Conservation (phyloP, 2,888 invertebrate genomes). For the Anaspis maculata region DNA sequence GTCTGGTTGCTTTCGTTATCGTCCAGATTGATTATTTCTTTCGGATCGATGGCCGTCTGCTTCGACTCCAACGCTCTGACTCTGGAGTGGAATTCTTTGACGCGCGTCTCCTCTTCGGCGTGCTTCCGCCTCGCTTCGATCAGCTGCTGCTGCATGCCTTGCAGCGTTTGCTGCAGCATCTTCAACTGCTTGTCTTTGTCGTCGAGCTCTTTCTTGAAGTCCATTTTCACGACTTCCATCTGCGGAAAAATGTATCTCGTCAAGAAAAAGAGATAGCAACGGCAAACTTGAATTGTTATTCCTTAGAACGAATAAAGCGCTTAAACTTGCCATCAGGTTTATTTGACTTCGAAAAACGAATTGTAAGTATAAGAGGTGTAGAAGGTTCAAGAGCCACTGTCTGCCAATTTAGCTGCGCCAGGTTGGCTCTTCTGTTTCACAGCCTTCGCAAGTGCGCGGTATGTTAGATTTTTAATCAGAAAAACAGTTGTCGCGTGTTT, state of each 20-base stretch:
- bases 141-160: conserved; percentile 54
- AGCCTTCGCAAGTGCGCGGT: too few species aligned
- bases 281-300: too few species aligned
- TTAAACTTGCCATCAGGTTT: too few species aligned
- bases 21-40: conserved; percentile 44
- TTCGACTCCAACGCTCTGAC: conserved; percentile 13
- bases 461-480: too few species aligned
- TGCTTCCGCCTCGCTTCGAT: conserved; percentile 49
- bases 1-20: conserved; percentile 38
- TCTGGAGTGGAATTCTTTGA: conserved; percentile 44
- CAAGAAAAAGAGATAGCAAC: too few species aligned
- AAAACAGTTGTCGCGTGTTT: too few species aligned
- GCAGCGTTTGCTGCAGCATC: conserved; percentile 56
- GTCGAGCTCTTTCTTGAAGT: conserved; percentile 68
- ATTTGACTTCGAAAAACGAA: too few species aligned
- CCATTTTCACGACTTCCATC: conserved; percentile 77
- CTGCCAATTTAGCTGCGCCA: too few species aligned
- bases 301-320: too few species aligned
- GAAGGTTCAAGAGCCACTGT: too few species aligned
- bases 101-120: conserved; percentile 47
- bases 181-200: conserved; percentile 80
- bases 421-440: too few species aligned
- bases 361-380: too few species aligned
- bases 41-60: conserved; percentile 23
- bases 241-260: conserved; percentile 10